phyloP scores from a whole-genome alignment of 1,140 invertebrate species.

The Pogonomyrmex californicus region DNA sequence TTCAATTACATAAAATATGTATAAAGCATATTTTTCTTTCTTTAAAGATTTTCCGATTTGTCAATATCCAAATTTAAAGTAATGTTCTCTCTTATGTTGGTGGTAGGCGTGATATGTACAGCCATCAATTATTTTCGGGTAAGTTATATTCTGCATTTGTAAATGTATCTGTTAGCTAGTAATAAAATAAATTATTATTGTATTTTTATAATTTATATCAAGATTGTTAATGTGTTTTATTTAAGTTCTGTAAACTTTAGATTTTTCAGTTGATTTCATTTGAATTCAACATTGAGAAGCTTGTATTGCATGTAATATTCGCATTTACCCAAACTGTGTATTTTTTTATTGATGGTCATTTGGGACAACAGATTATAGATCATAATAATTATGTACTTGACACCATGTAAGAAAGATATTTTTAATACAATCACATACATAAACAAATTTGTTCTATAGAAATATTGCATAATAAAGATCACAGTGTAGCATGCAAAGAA shows the following conservation, averaged over 20 bases:
- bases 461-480: background rate
- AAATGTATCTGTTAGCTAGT: background rate
- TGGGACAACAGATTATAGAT: background rate
- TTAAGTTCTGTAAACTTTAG: background rate
- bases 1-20: background rate
- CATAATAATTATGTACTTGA: slow-evolving; percentile 25
- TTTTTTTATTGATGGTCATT: background rate
- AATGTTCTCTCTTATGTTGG: background rate
- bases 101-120: background rate
- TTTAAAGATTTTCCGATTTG: background rate
- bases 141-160: background rate
- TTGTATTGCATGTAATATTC: background rate
- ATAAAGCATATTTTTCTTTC: background rate
- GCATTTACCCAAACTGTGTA: no score
- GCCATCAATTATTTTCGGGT: slow-evolving; percentile 12
- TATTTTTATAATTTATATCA: background rate
- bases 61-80: background rate
- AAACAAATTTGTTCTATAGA: background rate
- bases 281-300: background rate
- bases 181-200: background rate
- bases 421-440: background rate
- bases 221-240: no score
- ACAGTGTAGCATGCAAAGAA: background rate
- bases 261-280: background rate
- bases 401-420: slow-evolving; percentile 19